These are phyloP conservation scores for Tenthredo distinguenda DNA, from an alignment of 2,888 invertebrate species.

Conservation along the genomic window DNA sequence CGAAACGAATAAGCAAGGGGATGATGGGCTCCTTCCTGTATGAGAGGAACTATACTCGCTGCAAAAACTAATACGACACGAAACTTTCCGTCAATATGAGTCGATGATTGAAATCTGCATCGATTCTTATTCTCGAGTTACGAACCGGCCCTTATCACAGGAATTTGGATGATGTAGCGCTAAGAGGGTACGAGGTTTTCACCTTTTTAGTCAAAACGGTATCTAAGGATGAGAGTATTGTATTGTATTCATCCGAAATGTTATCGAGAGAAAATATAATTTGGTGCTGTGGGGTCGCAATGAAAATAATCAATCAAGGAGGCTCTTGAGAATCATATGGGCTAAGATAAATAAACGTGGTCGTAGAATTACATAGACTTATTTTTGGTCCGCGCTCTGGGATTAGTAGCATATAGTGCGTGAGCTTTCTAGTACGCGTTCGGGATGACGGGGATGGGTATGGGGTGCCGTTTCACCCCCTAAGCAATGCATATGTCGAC, in stretches of 20 bases:
- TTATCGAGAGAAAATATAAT: constrained; percentile 11
- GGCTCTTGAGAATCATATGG: constrained; percentile 47
- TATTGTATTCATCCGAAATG: background rate
- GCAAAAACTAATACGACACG: background rate
- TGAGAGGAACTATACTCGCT: background rate
- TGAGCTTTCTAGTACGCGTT: constrained; percentile 55
- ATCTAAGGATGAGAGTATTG: background rate
- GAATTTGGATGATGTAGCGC: background rate
- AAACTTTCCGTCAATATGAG: too few relatives aligned
- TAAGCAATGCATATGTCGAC: constrained; percentile 74
- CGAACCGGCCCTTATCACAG: background rate
- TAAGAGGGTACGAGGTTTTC: background rate
- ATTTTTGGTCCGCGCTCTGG: constrained; percentile 68
- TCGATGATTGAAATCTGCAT: background rate
- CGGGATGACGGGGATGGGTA: constrained; percentile 45
- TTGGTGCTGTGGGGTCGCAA: constrained; percentile 9
- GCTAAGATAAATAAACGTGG: constrained; percentile 71
- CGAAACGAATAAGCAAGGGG: background rate
- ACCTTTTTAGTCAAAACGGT: background rate
- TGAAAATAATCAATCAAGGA: constrained; percentile 46
- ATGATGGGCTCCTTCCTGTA: background rate
- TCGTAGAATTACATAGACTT: constrained; percentile 70
- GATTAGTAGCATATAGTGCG: constrained; percentile 58
- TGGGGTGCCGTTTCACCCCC: constrained; percentile 63
- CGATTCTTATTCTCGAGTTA: background rate